phyloP scores from a whole-genome alignment of 2,888 invertebrate species.

The Chironomus tentans region DNA sequence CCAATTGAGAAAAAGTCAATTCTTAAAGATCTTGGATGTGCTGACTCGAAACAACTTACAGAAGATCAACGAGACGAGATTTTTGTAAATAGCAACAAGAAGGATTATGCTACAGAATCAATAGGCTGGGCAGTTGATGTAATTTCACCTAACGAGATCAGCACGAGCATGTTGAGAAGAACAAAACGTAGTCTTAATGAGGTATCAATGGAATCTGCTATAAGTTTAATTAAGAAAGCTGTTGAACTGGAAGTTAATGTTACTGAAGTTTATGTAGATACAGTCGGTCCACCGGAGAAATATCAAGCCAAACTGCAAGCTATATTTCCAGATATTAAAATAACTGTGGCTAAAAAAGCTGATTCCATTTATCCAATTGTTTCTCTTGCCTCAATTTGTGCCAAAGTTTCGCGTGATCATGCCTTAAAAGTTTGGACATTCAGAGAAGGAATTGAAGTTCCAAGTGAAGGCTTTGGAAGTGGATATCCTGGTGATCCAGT shows the following conservation, averaged over 20 bases:
- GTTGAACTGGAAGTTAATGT: slow-evolving; percentile 73
- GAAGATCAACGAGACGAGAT: slow-evolving; percentile 84
- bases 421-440: slow-evolving; percentile 82
- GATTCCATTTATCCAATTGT: slow-evolving; percentile 95
- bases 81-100: slow-evolving; percentile 65
- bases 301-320: slow-evolving; percentile 75
- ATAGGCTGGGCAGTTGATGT: slow-evolving; percentile 88
- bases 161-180: slow-evolving; percentile 76
- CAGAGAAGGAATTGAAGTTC: slow-evolving; percentile 56
- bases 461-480: slow-evolving; percentile 67
- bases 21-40: slow-evolving; percentile 71
- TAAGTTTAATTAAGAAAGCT: slow-evolving; percentile 69
- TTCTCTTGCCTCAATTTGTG: slow-evolving; percentile 95
- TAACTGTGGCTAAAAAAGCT: slow-evolving; percentile 94
- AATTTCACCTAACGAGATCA: slow-evolving; percentile 81
- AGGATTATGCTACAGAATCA: slow-evolving; percentile 48
- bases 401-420: slow-evolving; percentile 44
- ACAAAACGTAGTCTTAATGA: slow-evolving; percentile 90
- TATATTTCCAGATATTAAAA: slow-evolving; percentile 77
- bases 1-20: slow-evolving; percentile 58
- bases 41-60: slow-evolving; percentile 88
- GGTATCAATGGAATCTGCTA: slow-evolving; percentile 92
- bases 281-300: slow-evolving; percentile 92
- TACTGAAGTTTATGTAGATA: slow-evolving; percentile 90
- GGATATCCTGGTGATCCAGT: slow-evolving; percentile 94